These are phyloP conservation scores for Hyla sarda DNA, from an alignment of 2,113 vertebrate species.

Conservation along the genomic window DNA sequence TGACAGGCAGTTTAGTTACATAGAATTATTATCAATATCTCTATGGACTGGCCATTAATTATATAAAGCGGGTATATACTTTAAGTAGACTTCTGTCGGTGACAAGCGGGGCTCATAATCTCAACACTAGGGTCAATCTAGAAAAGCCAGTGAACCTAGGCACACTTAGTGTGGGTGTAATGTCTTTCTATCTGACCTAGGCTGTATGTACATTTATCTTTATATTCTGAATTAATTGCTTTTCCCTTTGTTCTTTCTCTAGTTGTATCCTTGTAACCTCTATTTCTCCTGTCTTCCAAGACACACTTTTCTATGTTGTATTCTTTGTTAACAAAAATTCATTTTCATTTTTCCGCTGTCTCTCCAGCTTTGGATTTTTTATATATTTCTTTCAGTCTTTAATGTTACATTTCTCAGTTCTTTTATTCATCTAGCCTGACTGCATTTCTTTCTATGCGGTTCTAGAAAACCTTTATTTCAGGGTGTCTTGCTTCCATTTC, in stretches of 20 bases:
- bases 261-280: background rate
- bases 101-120: background rate
- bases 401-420: background rate
- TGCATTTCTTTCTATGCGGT: background rate
- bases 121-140: no score
- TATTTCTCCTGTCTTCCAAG: background rate
- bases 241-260: background rate
- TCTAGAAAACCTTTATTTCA: background rate
- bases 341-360: background rate
- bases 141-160: no score
- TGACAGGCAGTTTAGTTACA: background rate
- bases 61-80: background rate
- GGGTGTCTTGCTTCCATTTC: background rate
- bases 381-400: slow-evolving; percentile 8
- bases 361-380: background rate
- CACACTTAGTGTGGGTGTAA: no score
- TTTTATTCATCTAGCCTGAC: background rate
- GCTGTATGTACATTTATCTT: background rate
- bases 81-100: background rate
- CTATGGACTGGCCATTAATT: background rate
- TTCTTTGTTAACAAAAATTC: slow-evolving; percentile 14
- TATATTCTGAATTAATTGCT: background rate
- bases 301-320: background rate
- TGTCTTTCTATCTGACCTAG: background rate
- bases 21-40: background rate